Conservation (phyloP, 2,888 invertebrate species). For the Hirtodrosophila duncani region DNA sequence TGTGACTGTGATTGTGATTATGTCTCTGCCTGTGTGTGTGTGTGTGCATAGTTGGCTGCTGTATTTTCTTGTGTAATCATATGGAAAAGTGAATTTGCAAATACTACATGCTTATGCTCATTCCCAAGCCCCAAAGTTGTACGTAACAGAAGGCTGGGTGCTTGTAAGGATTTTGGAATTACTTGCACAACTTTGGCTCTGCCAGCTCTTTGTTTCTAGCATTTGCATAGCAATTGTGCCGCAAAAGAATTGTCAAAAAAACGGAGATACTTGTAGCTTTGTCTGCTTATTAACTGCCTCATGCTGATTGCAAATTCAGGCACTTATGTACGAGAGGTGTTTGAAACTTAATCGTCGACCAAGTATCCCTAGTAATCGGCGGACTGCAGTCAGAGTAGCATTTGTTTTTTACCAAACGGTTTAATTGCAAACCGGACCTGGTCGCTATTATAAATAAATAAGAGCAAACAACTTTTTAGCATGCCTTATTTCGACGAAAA, state of each 20-base stretch:
- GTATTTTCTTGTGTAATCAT: constrained; percentile 68
- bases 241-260: constrained; percentile 24
- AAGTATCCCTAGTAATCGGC: too few relatives aligned
- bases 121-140: constrained; percentile 42
- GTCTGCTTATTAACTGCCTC: constrained; percentile 56
- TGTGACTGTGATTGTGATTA: too few relatives aligned
- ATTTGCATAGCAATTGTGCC: constrained; percentile 57
- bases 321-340: too few relatives aligned
- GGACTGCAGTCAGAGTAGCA: too few relatives aligned
- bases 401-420: too few relatives aligned
- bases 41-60: constrained; percentile 59
- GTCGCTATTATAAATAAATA: too few relatives aligned
- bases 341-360: too few relatives aligned
- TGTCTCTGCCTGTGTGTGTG: constrained; percentile 12
- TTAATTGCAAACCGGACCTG: too few relatives aligned
- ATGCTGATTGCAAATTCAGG: constrained; percentile 39
- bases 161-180: constrained; percentile 44
- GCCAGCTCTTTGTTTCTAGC: constrained; percentile 21
- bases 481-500: too few relatives aligned
- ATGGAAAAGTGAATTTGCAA: constrained; percentile 73
- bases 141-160: constrained; percentile 43
- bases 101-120: constrained; percentile 56
- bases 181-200: too few relatives aligned
- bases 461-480: too few relatives aligned
- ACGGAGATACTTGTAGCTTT: constrained; percentile 37